phyloP scores from a whole-genome alignment of 2,797 vertebrate genomes.

The Harpagifer antarcticus region DNA sequence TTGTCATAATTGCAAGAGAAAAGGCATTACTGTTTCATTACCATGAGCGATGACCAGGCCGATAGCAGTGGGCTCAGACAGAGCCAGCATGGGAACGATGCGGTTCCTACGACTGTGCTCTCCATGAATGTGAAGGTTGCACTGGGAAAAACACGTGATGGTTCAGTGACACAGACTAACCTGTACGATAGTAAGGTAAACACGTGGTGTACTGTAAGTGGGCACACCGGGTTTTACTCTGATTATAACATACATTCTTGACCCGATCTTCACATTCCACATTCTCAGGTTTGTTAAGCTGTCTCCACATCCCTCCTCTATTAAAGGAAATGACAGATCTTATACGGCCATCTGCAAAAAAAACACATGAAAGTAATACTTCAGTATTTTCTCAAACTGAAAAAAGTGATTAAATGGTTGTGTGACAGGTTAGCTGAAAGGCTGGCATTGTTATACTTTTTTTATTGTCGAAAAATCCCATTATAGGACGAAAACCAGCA shows the following conservation, averaged over 20 bases:
- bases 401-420: background rate
- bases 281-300: slow-evolving; percentile 83
- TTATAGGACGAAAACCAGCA: background rate
- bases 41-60: slow-evolving; percentile 87
- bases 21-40: slow-evolving; percentile 38
- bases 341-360: slow-evolving; percentile 82
- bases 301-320: slow-evolving; percentile 83
- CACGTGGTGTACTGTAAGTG: too few species aligned
- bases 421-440: too few species aligned
- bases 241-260: slow-evolving; percentile 61
- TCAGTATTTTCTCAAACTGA: background rate
- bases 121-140: slow-evolving; percentile 87
- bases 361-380: background rate
- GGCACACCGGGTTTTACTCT: background rate
- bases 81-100: slow-evolving; percentile 83
- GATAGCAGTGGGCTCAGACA: slow-evolving; percentile 81
- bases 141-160: slow-evolving; percentile 69
- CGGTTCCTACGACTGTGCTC: slow-evolving; percentile 84
- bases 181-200: background rate
- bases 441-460: background rate
- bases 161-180: background rate
- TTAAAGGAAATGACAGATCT: slow-evolving; percentile 86
- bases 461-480: background rate
- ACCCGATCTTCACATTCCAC: slow-evolving; percentile 76
- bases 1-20: background rate